Base-by-base conservation (phyloP, 1,140 invertebrate species). In the Drosophila ogumai region DNA sequence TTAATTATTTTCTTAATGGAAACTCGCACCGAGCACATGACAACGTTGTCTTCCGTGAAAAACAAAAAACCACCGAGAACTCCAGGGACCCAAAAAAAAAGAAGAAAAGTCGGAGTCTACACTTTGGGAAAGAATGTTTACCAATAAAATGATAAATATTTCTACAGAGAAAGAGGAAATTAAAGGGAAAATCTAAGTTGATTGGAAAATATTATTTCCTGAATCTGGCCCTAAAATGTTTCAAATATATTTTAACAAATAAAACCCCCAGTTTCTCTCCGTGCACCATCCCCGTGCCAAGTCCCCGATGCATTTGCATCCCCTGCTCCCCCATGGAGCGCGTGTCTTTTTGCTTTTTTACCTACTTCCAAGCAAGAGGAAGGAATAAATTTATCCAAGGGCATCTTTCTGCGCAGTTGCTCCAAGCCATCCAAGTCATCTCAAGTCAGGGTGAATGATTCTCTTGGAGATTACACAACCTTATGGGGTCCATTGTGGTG, bases 1-100 rank as follows among this genome's bases (percentile, higher is more conserved):
- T 77, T 90, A 90, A 90, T 90, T 90, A 90, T 90, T 90, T 90
- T 90, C 85, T 90, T 90, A 90, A 90, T 90, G 85, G 81, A 90
- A 90, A 81, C 65, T 79, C 69, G 67, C 81, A 79, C 49, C 32
- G 58, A 82, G 85, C 85, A 84, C 85, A 90, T 79, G 86, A 90
- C 85, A 88, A 55, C 63, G 68, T 68, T 72, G 77, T 85, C 81
- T 88, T 90, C 85, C 85, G 85, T 81, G 74, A 81, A 90, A 77
- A 59, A 71, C 55, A 75, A 78, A 86, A 64, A 71, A 66, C 43
- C 36, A 5, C 19, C 9, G 34, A 41, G 25, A 50, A 36, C 59
- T 63, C 28, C 22, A 3, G 34, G 32, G 52, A 54, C 10, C 46
- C 6, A 57, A 75, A 56, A 77, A 41, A 50, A 57, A 43, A 40